Base-by-base conservation (phyloP, 2,113 vertebrate genomes). In the Nesogale talazaci region DNA sequence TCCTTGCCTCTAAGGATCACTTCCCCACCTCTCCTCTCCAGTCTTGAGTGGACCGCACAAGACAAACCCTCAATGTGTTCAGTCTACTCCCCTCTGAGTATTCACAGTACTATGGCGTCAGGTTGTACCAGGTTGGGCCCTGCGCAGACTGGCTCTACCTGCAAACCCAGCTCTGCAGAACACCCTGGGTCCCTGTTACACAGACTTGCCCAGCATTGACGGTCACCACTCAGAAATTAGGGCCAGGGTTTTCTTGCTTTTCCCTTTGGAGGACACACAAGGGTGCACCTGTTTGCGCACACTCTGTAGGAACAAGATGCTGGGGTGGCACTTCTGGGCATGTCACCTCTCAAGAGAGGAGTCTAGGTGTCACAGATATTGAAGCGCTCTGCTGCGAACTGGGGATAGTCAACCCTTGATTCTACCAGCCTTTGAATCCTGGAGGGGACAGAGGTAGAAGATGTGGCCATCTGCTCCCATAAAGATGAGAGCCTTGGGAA, bases 241-340 rank as follows among this genome's bases (percentile, higher is more conserved):
- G 79, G 56, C 23, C 20, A 74, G 9, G 36, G 29, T 31, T 31
- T 57, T 46, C 17, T 19, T 52, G 34, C 57, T 5, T 12, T 42
- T 70, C 65, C 10, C 1, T 9, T 25, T 42, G 77, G 36, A 72
- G 10, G 42, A 91, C 23, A 38, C 2, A 12, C 9, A 25, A 20
- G 17, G 65, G 19, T 2, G 6, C 31, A 14, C 0, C 0, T 40
- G 12, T 25, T 19, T 17, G 20, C 34, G 25, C 42, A 2, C 0
- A 9, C 46, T 52, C 46, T 12, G 46, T 10, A 52, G 9, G 14
- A 6, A 52, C 46, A 46, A 46, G 42, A 52, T 52, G 46, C 46
- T 11, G 46, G 46, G 46, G 46, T 11, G 3, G 0, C 6, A 2
- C 22, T 29, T 5, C 65, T 25, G 2, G 4, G n/a, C 0, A 2